phyloP scores from a whole-genome alignment of 2,797 vertebrate species.

The Fistularia tabacaria region DNA sequence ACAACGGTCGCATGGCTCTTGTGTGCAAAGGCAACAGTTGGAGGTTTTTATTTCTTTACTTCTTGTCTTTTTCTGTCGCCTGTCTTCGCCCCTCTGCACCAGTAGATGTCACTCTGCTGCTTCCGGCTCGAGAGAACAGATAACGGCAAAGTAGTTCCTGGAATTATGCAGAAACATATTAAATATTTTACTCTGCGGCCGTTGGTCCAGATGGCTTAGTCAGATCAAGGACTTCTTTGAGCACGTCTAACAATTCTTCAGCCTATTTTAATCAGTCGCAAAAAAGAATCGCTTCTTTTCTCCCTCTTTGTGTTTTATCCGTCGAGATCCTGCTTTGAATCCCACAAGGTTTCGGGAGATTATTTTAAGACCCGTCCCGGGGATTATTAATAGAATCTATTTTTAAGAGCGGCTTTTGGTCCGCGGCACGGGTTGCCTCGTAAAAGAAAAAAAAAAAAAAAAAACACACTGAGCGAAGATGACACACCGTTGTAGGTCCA shows the following conservation, averaged over 20 bases:
- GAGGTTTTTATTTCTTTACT: neutral
- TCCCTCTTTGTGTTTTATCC: constrained; percentile 31
- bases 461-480: neutral
- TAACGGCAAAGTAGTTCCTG: neutral
- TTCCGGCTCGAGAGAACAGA: neutral
- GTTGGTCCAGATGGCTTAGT: constrained; percentile 9
- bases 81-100: constrained; percentile 17
- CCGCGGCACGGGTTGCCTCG: too few relatives aligned
- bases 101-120: constrained; percentile 60
- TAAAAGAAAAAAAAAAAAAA: neutral
- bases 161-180: constrained; percentile 17
- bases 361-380: constrained; percentile 52
- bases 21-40: too few relatives aligned
- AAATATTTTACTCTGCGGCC: constrained; percentile 1
- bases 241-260: constrained; percentile 9
- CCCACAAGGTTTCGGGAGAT: constrained; percentile 14
- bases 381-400: constrained; percentile 51
- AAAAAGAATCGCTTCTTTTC: constrained; percentile 9
- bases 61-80: neutral
- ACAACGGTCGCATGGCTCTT: too few relatives aligned
- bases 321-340: constrained; percentile 33
- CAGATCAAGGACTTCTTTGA: constrained; percentile 11
- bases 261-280: constrained; percentile 31
- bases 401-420: constrained; percentile 46
- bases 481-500: too few relatives aligned